Percentiles rank a stretch among this genome's conserved stretches.
These are phyloP conservation scores for Spicauda simplicius DNA, from an alignment of 2,888 invertebrate species.

Conservation along the genomic window DNA sequence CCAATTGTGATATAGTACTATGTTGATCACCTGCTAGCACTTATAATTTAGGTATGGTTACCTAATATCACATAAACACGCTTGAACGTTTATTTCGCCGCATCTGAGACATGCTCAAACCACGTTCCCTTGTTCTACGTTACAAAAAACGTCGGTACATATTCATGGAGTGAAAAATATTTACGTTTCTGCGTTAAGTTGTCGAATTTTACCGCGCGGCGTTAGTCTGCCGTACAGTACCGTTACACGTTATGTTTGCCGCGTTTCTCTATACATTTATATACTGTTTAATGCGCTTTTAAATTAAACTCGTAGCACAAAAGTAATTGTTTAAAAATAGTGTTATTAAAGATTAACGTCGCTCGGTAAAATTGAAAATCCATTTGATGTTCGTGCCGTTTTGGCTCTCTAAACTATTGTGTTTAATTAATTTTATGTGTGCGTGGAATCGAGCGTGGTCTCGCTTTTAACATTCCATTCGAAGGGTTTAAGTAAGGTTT, in stretches of 20 bases:
- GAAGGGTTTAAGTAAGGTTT: slow-evolving; percentile 54
- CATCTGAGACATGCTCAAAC: slow-evolving; percentile 16
- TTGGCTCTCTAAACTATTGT: slow-evolving; percentile 26
- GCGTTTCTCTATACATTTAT: slow-evolving; percentile 33
- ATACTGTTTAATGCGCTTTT: slow-evolving; percentile 32
- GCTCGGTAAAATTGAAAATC: slow-evolving; percentile 19
- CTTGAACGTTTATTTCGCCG: slow-evolving; percentile 4
- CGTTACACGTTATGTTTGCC: slow-evolving; percentile 35
- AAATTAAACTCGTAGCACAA: slow-evolving; percentile 33
- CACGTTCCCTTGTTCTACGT: slow-evolving; percentile 31
- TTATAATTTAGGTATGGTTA: neutral
- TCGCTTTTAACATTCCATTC: slow-evolving; percentile 57
- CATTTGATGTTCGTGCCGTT: slow-evolving; percentile 7
- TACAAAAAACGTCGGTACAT: slow-evolving; percentile 17
- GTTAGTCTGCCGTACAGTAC: slow-evolving; percentile 17
- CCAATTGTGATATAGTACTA: too few species aligned
- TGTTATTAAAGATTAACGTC: slow-evolving; percentile 20
- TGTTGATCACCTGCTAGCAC: too few species aligned
- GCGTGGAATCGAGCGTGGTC: slow-evolving; percentile 19
- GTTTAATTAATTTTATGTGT: slow-evolving; percentile 28
- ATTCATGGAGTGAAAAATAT: slow-evolving; percentile 12
- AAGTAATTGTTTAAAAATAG: slow-evolving; percentile 30
- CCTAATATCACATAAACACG: neutral
- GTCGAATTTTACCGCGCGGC: slow-evolving; percentile 13
- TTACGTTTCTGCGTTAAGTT: slow-evolving; percentile 21